Evolutionary conservation across 2,797 vertebrate genomes (phyloP), one percentile per base, ranked within the genome.

Genomic region (Echiichthys vipera): DNA sequence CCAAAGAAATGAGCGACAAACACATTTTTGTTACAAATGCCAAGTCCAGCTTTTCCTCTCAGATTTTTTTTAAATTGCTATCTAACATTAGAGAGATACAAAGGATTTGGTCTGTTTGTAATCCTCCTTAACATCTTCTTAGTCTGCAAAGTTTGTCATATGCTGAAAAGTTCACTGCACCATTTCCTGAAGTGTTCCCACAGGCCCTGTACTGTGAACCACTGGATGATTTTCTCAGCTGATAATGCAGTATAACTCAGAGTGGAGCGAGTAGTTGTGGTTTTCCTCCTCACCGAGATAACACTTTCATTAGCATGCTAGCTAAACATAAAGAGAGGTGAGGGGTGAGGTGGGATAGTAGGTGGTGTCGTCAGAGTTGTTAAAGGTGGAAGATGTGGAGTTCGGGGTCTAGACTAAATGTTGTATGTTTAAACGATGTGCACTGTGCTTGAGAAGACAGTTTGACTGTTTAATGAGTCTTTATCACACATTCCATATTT

Each of bases 401-500:
- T 62, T 77, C 6, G 55, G 18, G 20, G 46, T 72, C 34, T 51
- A 68, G 18, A 25, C 12, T 36, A 32, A 65, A 49, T 0, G 1
- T 1, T 49, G 20, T 25, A 11, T 50, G 7, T 56, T 29, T 50
- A 36, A 69, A 32, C 24, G 53, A 47, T 37, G 22, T 43, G 46
- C 2, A 0, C 49, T 80, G 57, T 42, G 29, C 76, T 66, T 65
- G 42, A 81, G 53, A 69, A 6, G 9, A 59, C 22, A 15, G 24
- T 59, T 42, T 0, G 3, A n/a, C 47, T 18, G 27, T 29, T 69
- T 46, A 62, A 29, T 40, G 55, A 72, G 51, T 63, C 30, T 27
- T 10, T 79, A 77, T 77, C 66, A 59, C 49, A 67, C 37, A 37
- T 79, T 77, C 71, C 54, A 40, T 65, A 62, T 77, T 50, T 64